Evolutionary conservation across 2,888 invertebrate genomes (phyloP), one percentile per base, ranked within the genome.

Genomic region (Clepsis dumicolana): DNA sequence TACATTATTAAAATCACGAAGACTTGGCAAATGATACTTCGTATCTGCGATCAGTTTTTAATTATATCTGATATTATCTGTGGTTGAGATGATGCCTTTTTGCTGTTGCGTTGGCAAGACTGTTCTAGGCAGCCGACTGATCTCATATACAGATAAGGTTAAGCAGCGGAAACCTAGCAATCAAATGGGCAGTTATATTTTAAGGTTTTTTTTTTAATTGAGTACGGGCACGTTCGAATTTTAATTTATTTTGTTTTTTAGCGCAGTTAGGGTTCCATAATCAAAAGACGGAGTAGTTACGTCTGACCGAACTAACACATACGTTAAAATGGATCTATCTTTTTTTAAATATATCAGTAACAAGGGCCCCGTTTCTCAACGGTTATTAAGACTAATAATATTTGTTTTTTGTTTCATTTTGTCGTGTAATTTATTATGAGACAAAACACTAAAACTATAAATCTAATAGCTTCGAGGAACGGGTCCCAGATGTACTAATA

Each of bases 1-100:
- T 21, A 24, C n/a, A 60, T 60, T 64, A 32, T 48, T 59, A 21
- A 32, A 25, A 57, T 48, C 65, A 18, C 44, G 7, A 44, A 18
- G 44, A 44, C 44, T 41, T 12, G 4, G 44, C 44, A 7, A 44
- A 8, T 1, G 44, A n/a, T 38, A 38, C 4, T 44, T 16, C 18
- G 12, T 53, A 27, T 60, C 41, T 60, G 35, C 41, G 38, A 59
- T 65, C 59, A 60, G 24, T 52, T 65, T 65, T 65, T 65, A 60
- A 65, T 65, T 65, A 65, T 29, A 16, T 21, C 29, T 53, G 65
- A 65, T 65, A 60, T 60, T 32, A 53, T 65, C 65, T 60, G 41
- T 60, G 53, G 24, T 14, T 18, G 53, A 60, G 59, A 41, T 38
- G 60, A 53, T 38, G 50, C 52, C 50, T 44, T 65, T 65, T 65